Evolutionary conservation across 2,888 invertebrate species (phyloP).

Genomic region (Agriopis leucophaearia): DNA sequence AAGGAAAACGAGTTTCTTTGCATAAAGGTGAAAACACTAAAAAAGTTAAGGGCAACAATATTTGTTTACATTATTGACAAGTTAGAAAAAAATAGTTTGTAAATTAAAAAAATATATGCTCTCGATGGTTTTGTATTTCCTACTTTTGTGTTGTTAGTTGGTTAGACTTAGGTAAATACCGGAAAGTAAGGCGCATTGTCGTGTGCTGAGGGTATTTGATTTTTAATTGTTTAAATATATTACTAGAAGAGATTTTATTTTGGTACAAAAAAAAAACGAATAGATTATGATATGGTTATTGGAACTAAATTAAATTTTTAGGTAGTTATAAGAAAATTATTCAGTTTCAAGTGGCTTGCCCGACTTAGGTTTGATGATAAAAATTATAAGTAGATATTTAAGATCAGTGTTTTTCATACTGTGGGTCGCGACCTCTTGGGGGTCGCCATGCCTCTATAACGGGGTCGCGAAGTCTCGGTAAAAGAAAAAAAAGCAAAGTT

Average conservation of each 20-base stretch:
- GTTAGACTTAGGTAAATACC: background rate
- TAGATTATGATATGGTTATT: conserved; percentile 11
- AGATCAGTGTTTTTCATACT: too few relatives aligned
- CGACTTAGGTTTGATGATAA: background rate
- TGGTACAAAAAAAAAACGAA: conserved; percentile 19
- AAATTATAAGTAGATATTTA: background rate
- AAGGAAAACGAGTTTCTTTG: too few relatives aligned
- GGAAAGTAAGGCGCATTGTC: background rate
- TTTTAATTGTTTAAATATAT: conserved; percentile 7
- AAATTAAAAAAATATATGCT: background rate
- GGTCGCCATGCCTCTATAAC: too few relatives aligned
- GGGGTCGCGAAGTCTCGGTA: too few relatives aligned
- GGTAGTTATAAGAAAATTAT: background rate
- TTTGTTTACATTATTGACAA: background rate
- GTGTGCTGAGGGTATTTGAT: background rate
- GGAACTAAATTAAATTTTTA: conserved; percentile 9
- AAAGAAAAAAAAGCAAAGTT: too few relatives aligned
- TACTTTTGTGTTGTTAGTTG: conserved; percentile 18
- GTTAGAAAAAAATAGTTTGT: background rate
- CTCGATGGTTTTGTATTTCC: conserved; percentile 14
- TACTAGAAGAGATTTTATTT: conserved; percentile 30
- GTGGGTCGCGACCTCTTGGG: too few relatives aligned
- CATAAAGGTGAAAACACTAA: too few relatives aligned
- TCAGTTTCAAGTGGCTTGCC: conserved; percentile 4
- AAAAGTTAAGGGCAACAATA: background rate